phyloP scores from a whole-genome alignment of 1,140 invertebrate species.

The Heliconius melpomene region DNA sequence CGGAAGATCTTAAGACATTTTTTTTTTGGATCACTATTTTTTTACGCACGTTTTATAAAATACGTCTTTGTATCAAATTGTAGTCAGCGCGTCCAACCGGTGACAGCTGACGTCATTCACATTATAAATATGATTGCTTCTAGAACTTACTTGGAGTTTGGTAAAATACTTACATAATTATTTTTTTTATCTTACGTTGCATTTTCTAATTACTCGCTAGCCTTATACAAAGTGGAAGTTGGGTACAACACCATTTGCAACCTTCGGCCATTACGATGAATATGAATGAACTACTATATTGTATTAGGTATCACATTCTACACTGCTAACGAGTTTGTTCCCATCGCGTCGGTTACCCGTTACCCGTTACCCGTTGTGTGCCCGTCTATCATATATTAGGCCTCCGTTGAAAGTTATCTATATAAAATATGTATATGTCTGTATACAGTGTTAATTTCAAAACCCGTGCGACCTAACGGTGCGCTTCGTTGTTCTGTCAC shows the following conservation, averaged over 20 bases:
- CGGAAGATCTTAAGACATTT: slow-evolving; percentile 71
- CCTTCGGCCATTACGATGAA: slow-evolving; percentile 53
- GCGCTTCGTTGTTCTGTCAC: slow-evolving; percentile 36
- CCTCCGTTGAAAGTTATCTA: slow-evolving; percentile 18
- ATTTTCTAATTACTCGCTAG: slow-evolving; percentile 74
- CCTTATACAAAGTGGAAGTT: slow-evolving; percentile 69
- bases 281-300: slow-evolving; percentile 69
- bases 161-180: slow-evolving; percentile 79
- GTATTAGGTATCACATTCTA: slow-evolving; percentile 77
- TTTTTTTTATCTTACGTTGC: slow-evolving; percentile 74
- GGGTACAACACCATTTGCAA: slow-evolving; percentile 54
- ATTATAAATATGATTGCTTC: slow-evolving; percentile 80
- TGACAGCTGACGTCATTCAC: slow-evolving; percentile 68
- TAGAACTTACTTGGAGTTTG: slow-evolving; percentile 71
- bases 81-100: slow-evolving; percentile 73
- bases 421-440: slow-evolving; percentile 15
- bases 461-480: slow-evolving; percentile 15
- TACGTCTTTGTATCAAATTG: slow-evolving; percentile 79
- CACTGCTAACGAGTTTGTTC: slow-evolving; percentile 63
- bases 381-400: slow-evolving; percentile 26
- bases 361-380: slow-evolving; percentile 10
- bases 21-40: slow-evolving; percentile 37
- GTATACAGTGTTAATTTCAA: not conserved
- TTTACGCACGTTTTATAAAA: slow-evolving; percentile 74
- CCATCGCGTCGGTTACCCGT: slow-evolving; percentile 48